Base-by-base conservation (phyloP, 2,113 vertebrate genomes). In the Phyllopteryx taeniolatus region DNA sequence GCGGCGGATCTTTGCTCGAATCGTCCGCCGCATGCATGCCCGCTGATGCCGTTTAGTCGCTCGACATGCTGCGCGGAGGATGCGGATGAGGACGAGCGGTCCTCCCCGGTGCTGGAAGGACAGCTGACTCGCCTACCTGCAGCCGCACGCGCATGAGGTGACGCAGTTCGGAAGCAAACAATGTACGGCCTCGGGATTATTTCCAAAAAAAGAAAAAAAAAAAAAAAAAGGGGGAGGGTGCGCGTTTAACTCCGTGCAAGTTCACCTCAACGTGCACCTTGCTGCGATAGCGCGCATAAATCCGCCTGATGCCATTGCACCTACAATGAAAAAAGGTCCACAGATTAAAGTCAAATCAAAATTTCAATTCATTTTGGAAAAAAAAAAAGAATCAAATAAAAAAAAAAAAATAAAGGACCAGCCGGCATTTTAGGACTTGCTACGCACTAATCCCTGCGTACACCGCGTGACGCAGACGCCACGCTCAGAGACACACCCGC, bases 21-120 rank as follows among this genome's bases (percentile, higher is more conserved):
- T 92, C 86, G 39, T 91, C 90, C 91, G 89, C 92, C 71, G 89
- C 91, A 89, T 96, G 93, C 94, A 92, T 96, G 76, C 79, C 80
- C 19, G 67, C 65, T 78, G 44, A 78, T n/a, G 87, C 61, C 61
- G 84, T 84, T 61, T 82, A 90, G 71, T 88, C 87, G 62, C 79
- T 88, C 71, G 80, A 81, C 87, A 89, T 85, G 27, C 76, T 56
- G 78, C 78, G 57, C 44, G 66, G 69, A 73, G 47, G 35, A 67
- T 31, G 84, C 46, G 66, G 70, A 73, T 44, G 35, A 65, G 22
- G 84, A 82, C 20, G 89, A 86, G 88, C 89, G 85, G 79, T 92
- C 85, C 91, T 88, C 82, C 84, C 86, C 91, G 43, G 22, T 72
- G 87, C 67, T 19, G 71, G 70, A 35, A 69, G 73, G 77, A 77